These are phyloP conservation scores for Phoxinus dragarum DNA, from an alignment of 2,797 vertebrate genomes.

Conservation along the genomic window DNA sequence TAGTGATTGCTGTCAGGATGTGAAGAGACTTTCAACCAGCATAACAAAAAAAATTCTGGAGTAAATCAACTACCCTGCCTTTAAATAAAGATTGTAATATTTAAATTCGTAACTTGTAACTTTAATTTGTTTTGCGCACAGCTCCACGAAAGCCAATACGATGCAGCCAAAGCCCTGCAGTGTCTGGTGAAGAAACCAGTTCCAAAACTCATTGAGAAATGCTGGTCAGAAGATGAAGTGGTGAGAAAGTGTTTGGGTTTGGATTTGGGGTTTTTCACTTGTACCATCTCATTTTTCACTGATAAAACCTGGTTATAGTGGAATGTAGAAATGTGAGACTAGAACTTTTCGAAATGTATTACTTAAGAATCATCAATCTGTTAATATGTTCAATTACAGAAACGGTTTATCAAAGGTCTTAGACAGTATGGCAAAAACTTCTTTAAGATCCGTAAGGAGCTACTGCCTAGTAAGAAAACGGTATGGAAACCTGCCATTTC, in stretches of 20 bases:
- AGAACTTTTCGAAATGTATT: background rate
- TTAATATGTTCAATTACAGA: constrained; percentile 74
- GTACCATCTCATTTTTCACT: background rate
- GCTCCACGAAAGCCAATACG: constrained; percentile 97
- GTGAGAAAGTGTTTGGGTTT: constrained; percentile 69
- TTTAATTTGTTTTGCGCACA: constrained; percentile 60
- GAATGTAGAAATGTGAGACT: constrained; percentile 5
- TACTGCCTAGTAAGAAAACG: constrained; percentile 97
- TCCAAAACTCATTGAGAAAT: constrained; percentile 97
- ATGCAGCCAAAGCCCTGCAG: constrained; percentile 97
- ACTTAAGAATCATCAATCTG: background rate
- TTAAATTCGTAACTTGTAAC: background rate
- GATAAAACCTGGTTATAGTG: background rate
- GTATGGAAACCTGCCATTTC: constrained; percentile 69
- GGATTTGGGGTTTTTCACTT: background rate
- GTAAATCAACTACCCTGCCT: too few relatives aligned
- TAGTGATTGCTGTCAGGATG: too few relatives aligned
- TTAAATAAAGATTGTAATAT: background rate
- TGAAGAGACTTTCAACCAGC: too few relatives aligned
- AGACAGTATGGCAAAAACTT: constrained; percentile 99
- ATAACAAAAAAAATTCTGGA: too few relatives aligned
- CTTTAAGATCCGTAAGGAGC: constrained; percentile 97
- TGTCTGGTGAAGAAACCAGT: constrained; percentile 99
- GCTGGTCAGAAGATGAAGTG: constrained; percentile 99
- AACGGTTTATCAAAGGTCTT: constrained; percentile 97